Evolutionary conservation across 2,113 vertebrate genomes (phyloP).

Genomic region (Motacilla tschutschensis): DNA sequence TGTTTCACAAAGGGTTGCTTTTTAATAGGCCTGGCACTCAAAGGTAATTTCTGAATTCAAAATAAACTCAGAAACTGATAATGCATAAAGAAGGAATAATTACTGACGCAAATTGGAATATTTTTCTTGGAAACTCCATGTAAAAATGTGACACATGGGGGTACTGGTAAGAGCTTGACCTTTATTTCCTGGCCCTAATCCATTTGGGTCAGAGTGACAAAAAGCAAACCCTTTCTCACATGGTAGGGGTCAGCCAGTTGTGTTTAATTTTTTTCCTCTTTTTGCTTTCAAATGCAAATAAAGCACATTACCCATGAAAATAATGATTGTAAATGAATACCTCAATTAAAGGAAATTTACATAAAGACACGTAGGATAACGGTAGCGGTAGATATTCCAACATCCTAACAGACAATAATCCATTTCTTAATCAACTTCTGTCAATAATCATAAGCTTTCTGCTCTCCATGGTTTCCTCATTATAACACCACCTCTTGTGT

Average conservation of each 20-base stretch:
- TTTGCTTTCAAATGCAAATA: conserved; percentile 61
- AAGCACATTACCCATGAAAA: conserved; percentile 54
- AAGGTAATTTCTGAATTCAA: conserved; percentile 26
- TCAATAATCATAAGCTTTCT: conserved; percentile 56
- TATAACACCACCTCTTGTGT: conserved; percentile 64
- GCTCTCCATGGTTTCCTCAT: conserved; percentile 65
- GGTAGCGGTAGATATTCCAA: background rate
- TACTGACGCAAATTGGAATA: background rate
- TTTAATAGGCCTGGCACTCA: background rate
- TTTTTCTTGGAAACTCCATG: conserved; percentile 50
- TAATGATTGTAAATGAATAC: conserved; percentile 46
- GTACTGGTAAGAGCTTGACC: conserved; percentile 49
- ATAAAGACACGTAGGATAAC: conserved; percentile 15
- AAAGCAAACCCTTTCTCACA: conserved; percentile 32
- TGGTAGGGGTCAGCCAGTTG: conserved; percentile 24
- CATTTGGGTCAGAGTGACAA: conserved; percentile 48
- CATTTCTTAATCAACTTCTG: conserved; percentile 60
- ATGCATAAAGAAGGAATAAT: conserved; percentile 17
- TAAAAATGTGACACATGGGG: conserved; percentile 27
- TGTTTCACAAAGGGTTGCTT: background rate
- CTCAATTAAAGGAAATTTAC: conserved; percentile 57
- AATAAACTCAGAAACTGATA: conserved; percentile 19
- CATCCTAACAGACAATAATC: conserved; percentile 49
- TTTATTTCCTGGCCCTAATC: conserved; percentile 64
- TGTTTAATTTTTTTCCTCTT: conserved; percentile 40